Evolutionary conservation across 1,140 invertebrate genomes (phyloP), one percentile per base, ranked within the genome.

Genomic region (Brachionus paranguensis): DNA sequence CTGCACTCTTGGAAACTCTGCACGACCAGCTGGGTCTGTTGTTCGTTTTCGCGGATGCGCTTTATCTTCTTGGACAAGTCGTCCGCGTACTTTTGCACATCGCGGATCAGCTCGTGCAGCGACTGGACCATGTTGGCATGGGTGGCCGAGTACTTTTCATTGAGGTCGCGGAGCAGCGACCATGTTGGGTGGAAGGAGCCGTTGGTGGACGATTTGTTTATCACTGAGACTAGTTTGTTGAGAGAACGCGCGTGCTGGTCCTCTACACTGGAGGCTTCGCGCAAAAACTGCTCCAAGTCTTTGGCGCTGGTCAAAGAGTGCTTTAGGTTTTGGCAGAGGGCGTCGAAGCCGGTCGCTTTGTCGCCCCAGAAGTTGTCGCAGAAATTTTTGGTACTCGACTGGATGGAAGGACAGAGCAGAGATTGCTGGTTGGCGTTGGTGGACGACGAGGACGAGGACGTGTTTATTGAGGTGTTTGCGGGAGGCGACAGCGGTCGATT

Each of bases 281-380:
- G 29, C 24, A 81, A 20, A 47, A 64, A 81, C 20, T 41, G 29
- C 53, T 81, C 78, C 20, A 81, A 47, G 64, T 81, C 78, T 68
- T 81, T 81, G 20, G 24, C 78, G 45, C 78, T 81, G 20, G 7
- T 37, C 27, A 81, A 12, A 8, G 50, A 64, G 64, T 81, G 53
- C 12, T 81, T 81, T 45, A 81, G 64, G 43, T 81, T 81, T 81
- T 81, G 78, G 17, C 78, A 81, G 33, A 81, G 33, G 10, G 64
- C 55, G 45, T 81, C 78, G 33, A 81, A 81, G 17, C 78, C 78
- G 43, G 55, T 81, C 6, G 43, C 43, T 27, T 45, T 43, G 37
- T 81, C 78, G 78, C 78, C 78, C 78, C 78, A 81, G 41, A 81
- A 81, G 33, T 81, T 81, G 11, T 81, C 78, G 24, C 50, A 43